Conservation (phyloP, 2,888 invertebrate genomes). For the Serrognathus titanus region DNA sequence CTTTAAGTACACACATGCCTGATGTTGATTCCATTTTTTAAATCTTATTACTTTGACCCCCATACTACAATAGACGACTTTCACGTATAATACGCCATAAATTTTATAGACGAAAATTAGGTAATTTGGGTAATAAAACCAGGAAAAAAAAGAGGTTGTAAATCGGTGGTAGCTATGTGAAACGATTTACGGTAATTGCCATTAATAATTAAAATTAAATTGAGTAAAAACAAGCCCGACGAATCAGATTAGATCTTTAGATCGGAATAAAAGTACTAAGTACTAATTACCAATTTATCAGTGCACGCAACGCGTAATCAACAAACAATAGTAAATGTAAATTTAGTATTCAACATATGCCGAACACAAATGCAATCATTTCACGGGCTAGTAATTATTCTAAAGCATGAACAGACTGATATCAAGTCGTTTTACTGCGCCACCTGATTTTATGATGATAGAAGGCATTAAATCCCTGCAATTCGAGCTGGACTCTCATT, state of each 20-base stretch:
- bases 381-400: conserved; percentile 35
- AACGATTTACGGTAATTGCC: not conserved
- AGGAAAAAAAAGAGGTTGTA: not conserved
- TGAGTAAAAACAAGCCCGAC: not conserved
- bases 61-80: too few relatives aligned
- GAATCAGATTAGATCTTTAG: not conserved
- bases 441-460: conserved; percentile 40
- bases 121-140: not conserved
- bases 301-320: conserved; percentile 20
- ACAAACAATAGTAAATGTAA: conserved; percentile 23
- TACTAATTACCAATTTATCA: conserved; percentile 12
- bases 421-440: conserved; percentile 37
- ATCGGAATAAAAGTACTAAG: not conserved
- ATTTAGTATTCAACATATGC: conserved; percentile 22
- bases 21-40: too few relatives aligned
- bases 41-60: too few relatives aligned
- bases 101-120: too few relatives aligned
- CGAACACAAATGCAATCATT: conserved; percentile 27
- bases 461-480: conserved; percentile 31
- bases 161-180: too few relatives aligned
- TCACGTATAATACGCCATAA: too few relatives aligned
- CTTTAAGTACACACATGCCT: not conserved
- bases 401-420: conserved; percentile 35
- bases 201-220: not conserved
- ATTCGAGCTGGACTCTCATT: conserved; percentile 34